Conservation (phyloP, 2,113 vertebrate species). For the Silurus meridionalis region DNA sequence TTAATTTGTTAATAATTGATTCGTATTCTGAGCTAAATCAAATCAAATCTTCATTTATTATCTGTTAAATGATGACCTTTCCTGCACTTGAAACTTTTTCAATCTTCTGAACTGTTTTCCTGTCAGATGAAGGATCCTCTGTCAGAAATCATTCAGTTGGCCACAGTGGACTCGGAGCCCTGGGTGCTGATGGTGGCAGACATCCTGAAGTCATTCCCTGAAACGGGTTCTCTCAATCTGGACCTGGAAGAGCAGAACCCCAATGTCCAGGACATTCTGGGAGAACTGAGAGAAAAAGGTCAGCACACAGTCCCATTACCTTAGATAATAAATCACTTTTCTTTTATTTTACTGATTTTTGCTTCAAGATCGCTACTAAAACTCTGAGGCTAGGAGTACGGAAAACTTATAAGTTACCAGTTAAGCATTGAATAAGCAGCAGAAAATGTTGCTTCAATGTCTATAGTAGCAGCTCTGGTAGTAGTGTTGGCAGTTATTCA, state of each 20-base stretch:
- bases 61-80: too few species aligned
- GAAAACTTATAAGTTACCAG: background rate
- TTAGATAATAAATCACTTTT: too few species aligned
- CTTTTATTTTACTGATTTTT: background rate
- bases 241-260: conserved; percentile 98
- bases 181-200: conserved; percentile 99
- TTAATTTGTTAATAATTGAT: too few species aligned
- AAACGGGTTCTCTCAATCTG: conserved; percentile 93
- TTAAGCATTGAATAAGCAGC: background rate
- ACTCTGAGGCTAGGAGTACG: background rate
- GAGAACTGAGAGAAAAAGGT: conserved; percentile 96
- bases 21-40: too few species aligned
- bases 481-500: background rate
- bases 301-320: background rate
- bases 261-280: conserved; percentile 95
- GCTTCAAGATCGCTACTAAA: background rate
- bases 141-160: conserved; percentile 94
- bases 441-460: background rate
- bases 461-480: background rate
- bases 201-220: conserved; percentile 97
- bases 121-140: conserved; percentile 93
- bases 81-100: too few species aligned
- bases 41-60: too few species aligned
- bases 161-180: conserved; percentile 93
- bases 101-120: background rate